phyloP scores from a whole-genome alignment of 2,113 vertebrate species.

The Xiphias gladius region DNA sequence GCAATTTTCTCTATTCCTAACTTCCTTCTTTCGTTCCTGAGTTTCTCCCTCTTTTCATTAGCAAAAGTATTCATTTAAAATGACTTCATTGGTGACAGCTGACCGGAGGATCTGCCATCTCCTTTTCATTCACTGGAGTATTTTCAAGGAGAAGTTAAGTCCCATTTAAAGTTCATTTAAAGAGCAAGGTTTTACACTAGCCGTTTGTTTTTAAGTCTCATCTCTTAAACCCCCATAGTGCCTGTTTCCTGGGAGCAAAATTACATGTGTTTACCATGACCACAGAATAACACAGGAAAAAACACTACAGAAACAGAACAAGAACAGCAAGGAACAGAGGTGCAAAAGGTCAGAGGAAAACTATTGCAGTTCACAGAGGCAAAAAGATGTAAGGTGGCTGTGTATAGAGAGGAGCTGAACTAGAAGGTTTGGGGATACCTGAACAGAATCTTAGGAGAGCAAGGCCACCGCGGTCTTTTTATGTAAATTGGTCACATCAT shows the following conservation, averaged over 20 bases:
- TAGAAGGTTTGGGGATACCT: slow-evolving; percentile 6
- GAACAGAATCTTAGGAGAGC: slow-evolving; percentile 5
- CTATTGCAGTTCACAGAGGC: slow-evolving; percentile 20
- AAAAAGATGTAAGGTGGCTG: slow-evolving; percentile 3
- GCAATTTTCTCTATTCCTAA: slow-evolving; percentile 8
- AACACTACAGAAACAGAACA: slow-evolving; percentile 24
- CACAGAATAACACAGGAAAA: slow-evolving; percentile 22
- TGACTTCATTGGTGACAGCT: slow-evolving; percentile 54
- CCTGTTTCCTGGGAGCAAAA: slow-evolving; percentile 24
- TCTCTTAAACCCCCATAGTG: slow-evolving; percentile 12
- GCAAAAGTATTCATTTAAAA: slow-evolving; percentile 36
- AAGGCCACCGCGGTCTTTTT: background rate
- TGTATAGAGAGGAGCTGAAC: background rate
- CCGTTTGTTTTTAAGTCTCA: slow-evolving; percentile 8
- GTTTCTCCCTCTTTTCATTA: slow-evolving; percentile 12
- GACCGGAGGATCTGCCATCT: slow-evolving; percentile 62
- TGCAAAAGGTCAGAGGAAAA: slow-evolving; percentile 18
- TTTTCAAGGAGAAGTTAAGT: slow-evolving; percentile 37
- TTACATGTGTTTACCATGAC: slow-evolving; percentile 34
- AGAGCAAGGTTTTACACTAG: background rate
- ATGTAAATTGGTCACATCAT: slow-evolving; percentile 57
- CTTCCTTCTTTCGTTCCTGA: background rate
- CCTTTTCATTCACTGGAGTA: slow-evolving; percentile 49
- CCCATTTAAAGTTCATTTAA: background rate
- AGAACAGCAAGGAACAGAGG: background rate